Conservation (phyloP, 2,888 invertebrate genomes). For the Tetanocera ferruginea region DNA sequence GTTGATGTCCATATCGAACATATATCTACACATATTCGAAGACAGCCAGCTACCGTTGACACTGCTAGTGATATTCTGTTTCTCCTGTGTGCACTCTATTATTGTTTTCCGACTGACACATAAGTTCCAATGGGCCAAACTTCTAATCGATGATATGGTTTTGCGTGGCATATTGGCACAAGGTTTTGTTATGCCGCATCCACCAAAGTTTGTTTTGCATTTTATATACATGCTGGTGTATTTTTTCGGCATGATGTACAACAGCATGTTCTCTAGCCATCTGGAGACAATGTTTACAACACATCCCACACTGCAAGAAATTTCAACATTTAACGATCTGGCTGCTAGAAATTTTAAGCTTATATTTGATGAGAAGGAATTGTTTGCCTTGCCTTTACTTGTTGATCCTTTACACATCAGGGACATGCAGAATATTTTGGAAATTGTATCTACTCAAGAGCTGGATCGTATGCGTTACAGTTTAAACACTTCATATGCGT, state of each 20-base stretch:
- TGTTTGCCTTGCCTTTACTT: neutral
- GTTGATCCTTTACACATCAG: neutral
- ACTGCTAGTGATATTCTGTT: neutral
- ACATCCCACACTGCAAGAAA: neutral
- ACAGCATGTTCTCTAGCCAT: slow-evolving; percentile 3
- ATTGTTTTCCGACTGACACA: neutral
- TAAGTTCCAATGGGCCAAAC: neutral
- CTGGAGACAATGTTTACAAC: slow-evolving; percentile 36
- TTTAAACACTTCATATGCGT: neutral
- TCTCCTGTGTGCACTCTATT: neutral
- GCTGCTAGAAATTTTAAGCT: neutral
- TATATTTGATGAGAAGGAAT: neutral
- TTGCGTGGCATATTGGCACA: slow-evolving; percentile 38
- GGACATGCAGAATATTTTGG: neutral
- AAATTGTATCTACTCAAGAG: neutral
- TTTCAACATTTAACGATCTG: slow-evolving; percentile 21
- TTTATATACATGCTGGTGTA: slow-evolving; percentile 26
- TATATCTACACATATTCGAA: neutral
- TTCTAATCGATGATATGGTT: slow-evolving; percentile 9
- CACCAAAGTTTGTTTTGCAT: neutral
- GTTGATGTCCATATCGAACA: neutral
- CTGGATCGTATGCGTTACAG: neutral
- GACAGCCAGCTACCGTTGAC: neutral
- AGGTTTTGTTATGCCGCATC: neutral
- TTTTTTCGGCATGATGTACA: slow-evolving; percentile 31